A percentile compares a stretch with the other conserved stretches of the same genome.
These are phyloP conservation scores for Aythya fuligula DNA, from an alignment of 2,797 vertebrate species.

Conservation along the genomic window DNA sequence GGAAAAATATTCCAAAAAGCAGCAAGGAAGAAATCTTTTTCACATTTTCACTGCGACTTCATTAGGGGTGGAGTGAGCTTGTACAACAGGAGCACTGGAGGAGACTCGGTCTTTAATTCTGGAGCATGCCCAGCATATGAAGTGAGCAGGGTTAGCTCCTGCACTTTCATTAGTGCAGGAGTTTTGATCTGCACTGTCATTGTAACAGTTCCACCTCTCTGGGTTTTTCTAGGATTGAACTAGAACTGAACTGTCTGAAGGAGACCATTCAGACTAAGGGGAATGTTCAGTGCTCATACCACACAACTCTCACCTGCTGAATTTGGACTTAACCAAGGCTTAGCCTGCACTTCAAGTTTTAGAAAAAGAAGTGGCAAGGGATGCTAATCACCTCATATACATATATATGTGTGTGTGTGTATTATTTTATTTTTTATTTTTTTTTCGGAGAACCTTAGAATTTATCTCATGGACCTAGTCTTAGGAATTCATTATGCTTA, in stretches of 20 bases:
- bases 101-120: background rate
- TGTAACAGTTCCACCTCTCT: background rate
- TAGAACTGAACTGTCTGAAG: background rate
- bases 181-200: background rate
- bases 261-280: background rate
- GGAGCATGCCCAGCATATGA: background rate
- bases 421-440: too few relatives aligned
- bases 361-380: background rate
- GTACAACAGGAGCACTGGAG: background rate
- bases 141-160: background rate
- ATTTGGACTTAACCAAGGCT: conserved; percentile 14
- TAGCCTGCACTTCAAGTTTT: conserved; percentile 27
- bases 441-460: background rate
- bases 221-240: background rate
- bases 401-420: too few relatives aligned
- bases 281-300: background rate
- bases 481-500: background rate
- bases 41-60: background rate
- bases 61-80: background rate
- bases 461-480: background rate
- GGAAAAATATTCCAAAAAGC: background rate
- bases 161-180: background rate
- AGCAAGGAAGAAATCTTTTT: background rate
- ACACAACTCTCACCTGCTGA: conserved; percentile 15
- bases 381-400: background rate